A percentile compares a stretch with the other conserved stretches of the same genome.
These are phyloP conservation scores for Pasiphila rectangulata DNA, from an alignment of 2,888 invertebrate species.

Conservation along the genomic window DNA sequence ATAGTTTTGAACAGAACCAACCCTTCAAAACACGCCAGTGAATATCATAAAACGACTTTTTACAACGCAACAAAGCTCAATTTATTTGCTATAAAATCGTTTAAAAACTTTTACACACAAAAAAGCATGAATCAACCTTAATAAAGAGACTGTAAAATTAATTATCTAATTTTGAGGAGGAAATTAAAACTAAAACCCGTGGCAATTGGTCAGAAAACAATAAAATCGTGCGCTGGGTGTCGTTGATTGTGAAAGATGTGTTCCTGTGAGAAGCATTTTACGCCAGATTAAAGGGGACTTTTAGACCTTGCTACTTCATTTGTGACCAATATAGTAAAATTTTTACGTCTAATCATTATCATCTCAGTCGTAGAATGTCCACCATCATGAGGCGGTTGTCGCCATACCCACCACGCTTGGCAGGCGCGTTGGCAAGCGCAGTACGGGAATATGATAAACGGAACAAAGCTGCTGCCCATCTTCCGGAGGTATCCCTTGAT, in stretches of 20 bases:
- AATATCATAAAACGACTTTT: background rate
- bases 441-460: too few species aligned
- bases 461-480: too few species aligned
- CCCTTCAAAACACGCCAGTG: background rate
- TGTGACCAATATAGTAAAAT: too few species aligned
- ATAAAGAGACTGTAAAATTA: slow-evolving; percentile 75
- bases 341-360: too few species aligned
- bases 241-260: slow-evolving; percentile 78
- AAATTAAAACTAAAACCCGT: slow-evolving; percentile 46
- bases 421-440: too few species aligned
- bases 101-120: slow-evolving; percentile 13
- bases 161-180: slow-evolving; percentile 58
- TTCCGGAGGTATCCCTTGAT: too few species aligned
- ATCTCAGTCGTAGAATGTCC: too few species aligned
- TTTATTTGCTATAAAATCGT: slow-evolving; percentile 62
- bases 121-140: slow-evolving; percentile 46
- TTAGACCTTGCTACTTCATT: slow-evolving; percentile 47
- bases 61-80: slow-evolving; percentile 49
- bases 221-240: slow-evolving; percentile 64
- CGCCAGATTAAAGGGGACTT: slow-evolving; percentile 55
- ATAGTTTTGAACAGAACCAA: too few species aligned
- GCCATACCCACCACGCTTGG: too few species aligned
- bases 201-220: slow-evolving; percentile 72
- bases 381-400: too few species aligned
- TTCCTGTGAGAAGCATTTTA: slow-evolving; percentile 64